Evolutionary conservation across 2,888 invertebrate genomes (phyloP).

Genomic region (Diogma glabrata): DNA sequence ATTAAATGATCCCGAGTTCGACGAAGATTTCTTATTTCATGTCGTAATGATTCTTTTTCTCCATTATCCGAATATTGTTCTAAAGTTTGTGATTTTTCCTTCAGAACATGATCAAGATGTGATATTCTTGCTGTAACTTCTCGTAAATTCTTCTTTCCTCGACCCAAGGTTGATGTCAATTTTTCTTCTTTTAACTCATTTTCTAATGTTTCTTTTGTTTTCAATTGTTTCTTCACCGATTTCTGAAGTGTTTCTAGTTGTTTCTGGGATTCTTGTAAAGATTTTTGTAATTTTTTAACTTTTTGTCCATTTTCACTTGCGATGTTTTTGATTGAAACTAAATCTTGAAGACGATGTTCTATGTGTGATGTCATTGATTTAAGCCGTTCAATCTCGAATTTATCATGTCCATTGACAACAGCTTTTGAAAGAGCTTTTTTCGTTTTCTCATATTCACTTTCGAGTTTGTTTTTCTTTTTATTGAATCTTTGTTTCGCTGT

Average conservation of each 20-base stretch:
- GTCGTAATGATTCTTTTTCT: conserved; percentile 52
- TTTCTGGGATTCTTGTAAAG: conserved; percentile 60
- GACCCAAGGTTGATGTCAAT: conserved; percentile 27
- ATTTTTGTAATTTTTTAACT: conserved; percentile 59
- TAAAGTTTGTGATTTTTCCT: conserved; percentile 56
- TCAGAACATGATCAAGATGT: conserved; percentile 54
- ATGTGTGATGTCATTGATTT: conserved; percentile 38
- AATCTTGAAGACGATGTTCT: conserved; percentile 40
- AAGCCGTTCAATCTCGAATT: conserved; percentile 35
- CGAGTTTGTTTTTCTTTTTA: conserved; percentile 49
- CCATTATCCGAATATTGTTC: conserved; percentile 45
- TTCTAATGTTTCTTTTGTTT: conserved; percentile 55
- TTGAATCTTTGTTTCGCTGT: conserved; percentile 47
- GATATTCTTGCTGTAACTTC: conserved; percentile 56
- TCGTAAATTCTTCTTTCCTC: conserved; percentile 43
- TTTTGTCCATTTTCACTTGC: conserved; percentile 52
- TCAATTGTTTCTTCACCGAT: conserved; percentile 61
- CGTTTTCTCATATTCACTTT: conserved; percentile 46
- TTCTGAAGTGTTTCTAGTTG: conserved; percentile 63
- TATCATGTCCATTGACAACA: conserved; percentile 36
- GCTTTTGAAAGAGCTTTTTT: conserved; percentile 44
- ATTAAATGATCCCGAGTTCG: conserved; percentile 66
- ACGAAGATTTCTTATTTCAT: conserved; percentile 69
- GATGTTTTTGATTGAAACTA: conserved; percentile 43
- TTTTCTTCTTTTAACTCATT: conserved; percentile 46